Conservation (phyloP, 1,140 invertebrate genomes). For the Listronotus bonariensis region DNA sequence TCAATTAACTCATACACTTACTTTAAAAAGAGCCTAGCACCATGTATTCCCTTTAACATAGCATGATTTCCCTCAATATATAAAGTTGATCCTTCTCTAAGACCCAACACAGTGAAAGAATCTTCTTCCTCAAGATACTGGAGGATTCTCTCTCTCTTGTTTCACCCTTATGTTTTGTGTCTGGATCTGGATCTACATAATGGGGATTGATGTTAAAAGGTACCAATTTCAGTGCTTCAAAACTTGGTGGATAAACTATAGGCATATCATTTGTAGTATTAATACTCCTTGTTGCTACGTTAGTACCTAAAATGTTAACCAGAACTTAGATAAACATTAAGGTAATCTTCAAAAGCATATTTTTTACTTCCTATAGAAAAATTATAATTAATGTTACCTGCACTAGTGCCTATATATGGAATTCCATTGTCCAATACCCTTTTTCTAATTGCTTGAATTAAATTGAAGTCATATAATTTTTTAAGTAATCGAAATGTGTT, state of each 20-base stretch:
- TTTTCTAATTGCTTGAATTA: constrained; percentile 68
- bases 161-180: constrained; percentile 74
- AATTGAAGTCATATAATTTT: constrained; percentile 69
- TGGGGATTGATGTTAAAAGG: constrained; percentile 89
- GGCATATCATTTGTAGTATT: constrained; percentile 87
- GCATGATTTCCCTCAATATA: constrained; percentile 65
- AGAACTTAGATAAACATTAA: too few relatives aligned
- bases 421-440: constrained; percentile 67
- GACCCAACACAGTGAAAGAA: constrained; percentile 65
- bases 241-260: constrained; percentile 75
- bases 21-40: constrained; percentile 69
- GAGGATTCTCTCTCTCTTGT: constrained; percentile 71
- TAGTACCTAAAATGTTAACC: constrained; percentile 58
- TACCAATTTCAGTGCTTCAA: constrained; percentile 73
- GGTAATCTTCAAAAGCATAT: too few relatives aligned
- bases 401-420: constrained; percentile 80
- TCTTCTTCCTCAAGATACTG: constrained; percentile 68
- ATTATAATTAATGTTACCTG: too few relatives aligned
- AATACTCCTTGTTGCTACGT: constrained; percentile 79
- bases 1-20: constrained; percentile 54
- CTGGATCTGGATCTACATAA: constrained; percentile 70
- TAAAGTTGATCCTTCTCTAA: constrained; percentile 73
- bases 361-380: too few relatives aligned
- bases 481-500: constrained; percentile 80
- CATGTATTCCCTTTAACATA: constrained; percentile 64